Percentiles rank a stretch among this genome's conserved stretches.
Conservation (phyloP, 2,797 vertebrate species). For the Eulemur mongoz region DNA sequence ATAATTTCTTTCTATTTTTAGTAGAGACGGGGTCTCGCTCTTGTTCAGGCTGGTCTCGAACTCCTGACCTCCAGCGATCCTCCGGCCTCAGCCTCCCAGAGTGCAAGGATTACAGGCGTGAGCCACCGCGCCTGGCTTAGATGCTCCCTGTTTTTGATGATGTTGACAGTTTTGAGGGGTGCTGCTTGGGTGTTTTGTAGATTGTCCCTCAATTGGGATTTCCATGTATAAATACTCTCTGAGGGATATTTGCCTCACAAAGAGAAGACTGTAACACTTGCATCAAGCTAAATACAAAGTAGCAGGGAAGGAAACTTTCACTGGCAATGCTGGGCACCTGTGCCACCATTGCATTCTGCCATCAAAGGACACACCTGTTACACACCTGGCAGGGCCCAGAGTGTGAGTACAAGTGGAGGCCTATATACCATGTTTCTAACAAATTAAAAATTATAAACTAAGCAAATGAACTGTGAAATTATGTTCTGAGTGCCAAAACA, state of each 20-base stretch:
- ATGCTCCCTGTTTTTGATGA: not conserved
- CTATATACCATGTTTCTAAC: not conserved
- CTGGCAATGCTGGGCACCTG: not conserved
- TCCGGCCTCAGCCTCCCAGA: too few species aligned
- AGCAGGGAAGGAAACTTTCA: not conserved
- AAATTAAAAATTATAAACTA: not conserved
- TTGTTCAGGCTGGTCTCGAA: too few species aligned
- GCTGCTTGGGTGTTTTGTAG: not conserved
- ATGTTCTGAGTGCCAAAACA: conserved; percentile 5
- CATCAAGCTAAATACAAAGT: not conserved
- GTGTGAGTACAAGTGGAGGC: not conserved
- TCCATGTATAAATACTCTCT: not conserved
- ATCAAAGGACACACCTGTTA: not conserved
- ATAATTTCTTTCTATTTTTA: too few species aligned
- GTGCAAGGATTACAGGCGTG: too few species aligned
- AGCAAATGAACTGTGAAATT: not conserved
- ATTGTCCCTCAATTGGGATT: not conserved
- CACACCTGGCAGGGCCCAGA: not conserved
- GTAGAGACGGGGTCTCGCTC: too few species aligned
- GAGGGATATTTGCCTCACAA: not conserved
- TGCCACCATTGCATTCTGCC: rapidly evolving
- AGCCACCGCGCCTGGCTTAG: too few species aligned
- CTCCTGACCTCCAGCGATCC: too few species aligned
- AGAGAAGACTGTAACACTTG: not conserved
- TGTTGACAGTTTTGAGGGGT: not conserved